These are phyloP conservation scores for Mimas tiliae DNA, from an alignment of 2,888 invertebrate genomes.

Conservation along the genomic window DNA sequence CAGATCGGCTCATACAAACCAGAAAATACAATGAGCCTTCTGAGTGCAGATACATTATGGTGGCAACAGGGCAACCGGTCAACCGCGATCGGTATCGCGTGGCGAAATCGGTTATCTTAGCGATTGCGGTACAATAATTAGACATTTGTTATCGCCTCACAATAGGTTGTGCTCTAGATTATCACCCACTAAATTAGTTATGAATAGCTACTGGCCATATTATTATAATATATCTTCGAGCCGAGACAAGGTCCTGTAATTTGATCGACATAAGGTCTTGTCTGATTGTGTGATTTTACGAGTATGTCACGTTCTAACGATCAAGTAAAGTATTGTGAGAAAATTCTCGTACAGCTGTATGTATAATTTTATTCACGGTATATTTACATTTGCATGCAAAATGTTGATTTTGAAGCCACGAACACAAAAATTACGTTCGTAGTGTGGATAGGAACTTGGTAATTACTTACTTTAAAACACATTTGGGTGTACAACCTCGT, in stretches of 20 bases:
- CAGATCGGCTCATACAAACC: not conserved
- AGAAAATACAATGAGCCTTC: slow-evolving; percentile 3
- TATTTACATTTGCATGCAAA: slow-evolving; percentile 12
- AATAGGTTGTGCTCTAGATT: slow-evolving; percentile 36
- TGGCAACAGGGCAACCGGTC: slow-evolving; percentile 34
- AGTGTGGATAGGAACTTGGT: not conserved
- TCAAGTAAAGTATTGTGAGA: slow-evolving; percentile 12
- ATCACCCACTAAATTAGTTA: slow-evolving; percentile 27
- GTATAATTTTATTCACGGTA: not conserved
- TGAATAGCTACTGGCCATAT: slow-evolving; percentile 20
- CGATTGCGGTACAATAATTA: slow-evolving; percentile 45
- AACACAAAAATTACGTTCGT: slow-evolving; percentile 5
- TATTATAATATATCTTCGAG: slow-evolving; percentile 2
- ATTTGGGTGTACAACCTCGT: not conserved
- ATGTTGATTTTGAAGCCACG: not conserved
- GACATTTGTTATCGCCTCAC: slow-evolving; percentile 43
- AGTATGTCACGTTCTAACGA: not conserved
- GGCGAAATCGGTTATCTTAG: slow-evolving; percentile 45
- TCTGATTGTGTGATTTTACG: slow-evolving; percentile 20
- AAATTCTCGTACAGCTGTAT: not conserved
- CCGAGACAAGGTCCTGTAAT: slow-evolving; percentile 5
- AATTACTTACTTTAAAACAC: not conserved
- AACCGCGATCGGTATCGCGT: slow-evolving; percentile 44
- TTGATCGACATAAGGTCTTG: slow-evolving; percentile 19
- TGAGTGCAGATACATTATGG: slow-evolving; percentile 14